Conservation (phyloP, 2,888 invertebrate genomes). For the Noctua fimbriata region DNA sequence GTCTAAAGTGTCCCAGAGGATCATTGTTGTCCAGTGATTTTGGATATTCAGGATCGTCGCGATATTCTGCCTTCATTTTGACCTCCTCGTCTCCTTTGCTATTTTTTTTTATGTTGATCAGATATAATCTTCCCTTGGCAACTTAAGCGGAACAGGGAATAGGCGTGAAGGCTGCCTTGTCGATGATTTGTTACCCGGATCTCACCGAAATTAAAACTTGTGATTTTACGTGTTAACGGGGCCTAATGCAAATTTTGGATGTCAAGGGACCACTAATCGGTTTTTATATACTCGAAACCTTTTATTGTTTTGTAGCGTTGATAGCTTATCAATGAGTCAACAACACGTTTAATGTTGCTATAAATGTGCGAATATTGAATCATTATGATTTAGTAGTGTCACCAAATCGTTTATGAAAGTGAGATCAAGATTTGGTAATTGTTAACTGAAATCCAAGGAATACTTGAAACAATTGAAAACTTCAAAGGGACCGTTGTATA, state of each 20-base stretch:
- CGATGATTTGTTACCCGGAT: background rate
- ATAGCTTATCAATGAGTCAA: conserved; percentile 58
- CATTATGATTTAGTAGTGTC: conserved; percentile 44
- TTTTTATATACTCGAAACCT: conserved; percentile 59
- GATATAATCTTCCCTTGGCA: background rate
- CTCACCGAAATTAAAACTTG: background rate
- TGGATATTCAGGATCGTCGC: conserved; percentile 76
- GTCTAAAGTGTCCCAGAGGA: conserved; percentile 76
- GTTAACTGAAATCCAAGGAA: background rate
- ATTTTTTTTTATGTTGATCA: background rate
- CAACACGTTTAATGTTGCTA: conserved; percentile 21
- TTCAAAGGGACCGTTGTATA: background rate
- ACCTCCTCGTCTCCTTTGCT: background rate
- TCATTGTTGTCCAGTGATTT: conserved; percentile 81
- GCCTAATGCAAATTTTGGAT: conserved; percentile 6
- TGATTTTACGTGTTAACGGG: background rate
- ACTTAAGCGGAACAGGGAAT: background rate
- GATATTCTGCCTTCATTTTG: conserved; percentile 73
- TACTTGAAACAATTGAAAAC: background rate
- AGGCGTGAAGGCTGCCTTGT: background rate
- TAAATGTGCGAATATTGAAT: conserved; percentile 24
- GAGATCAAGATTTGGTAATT: too few relatives aligned
- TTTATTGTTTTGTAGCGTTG: conserved; percentile 46
- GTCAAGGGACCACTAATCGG: conserved; percentile 19
- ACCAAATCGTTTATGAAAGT: conserved; percentile 31